Evolutionary conservation across 2,113 vertebrate species (phyloP).

Genomic region (Microtus richardsoni): DNA sequence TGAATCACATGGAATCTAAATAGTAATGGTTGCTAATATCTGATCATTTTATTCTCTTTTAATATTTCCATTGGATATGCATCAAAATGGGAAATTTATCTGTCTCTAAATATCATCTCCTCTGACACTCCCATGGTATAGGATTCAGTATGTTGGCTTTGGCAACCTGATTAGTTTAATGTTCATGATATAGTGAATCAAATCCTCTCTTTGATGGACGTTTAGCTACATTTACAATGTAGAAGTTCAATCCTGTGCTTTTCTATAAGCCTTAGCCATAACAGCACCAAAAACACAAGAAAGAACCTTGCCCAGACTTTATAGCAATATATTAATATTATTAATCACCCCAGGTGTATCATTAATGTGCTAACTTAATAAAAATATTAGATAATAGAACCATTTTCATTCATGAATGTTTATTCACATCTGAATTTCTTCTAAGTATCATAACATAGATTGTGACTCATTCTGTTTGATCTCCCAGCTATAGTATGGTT

Average conservation of each 20-base stretch:
- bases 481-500: background rate
- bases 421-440: background rate
- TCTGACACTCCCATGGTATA: background rate
- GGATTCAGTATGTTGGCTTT: background rate
- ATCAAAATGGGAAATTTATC: background rate
- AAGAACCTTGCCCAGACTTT: background rate
- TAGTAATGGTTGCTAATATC: background rate
- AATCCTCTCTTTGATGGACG: background rate
- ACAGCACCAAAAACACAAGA: background rate
- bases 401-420: background rate
- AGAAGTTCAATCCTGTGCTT: background rate
- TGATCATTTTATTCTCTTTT: background rate
- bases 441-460: background rate
- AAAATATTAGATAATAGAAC: background rate
- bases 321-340: background rate
- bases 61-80: background rate
- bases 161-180: background rate
- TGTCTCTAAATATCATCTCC: background rate
- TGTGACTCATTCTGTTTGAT: background rate
- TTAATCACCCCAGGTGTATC: background rate
- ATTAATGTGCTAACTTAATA: background rate
- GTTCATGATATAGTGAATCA: background rate
- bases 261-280: background rate
- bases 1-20: background rate
- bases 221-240: too few species aligned